A percentile compares a stretch with the other conserved stretches of the same genome.
Conservation (phyloP, 2,113 vertebrate genomes). For the Barbus barbus region DNA sequence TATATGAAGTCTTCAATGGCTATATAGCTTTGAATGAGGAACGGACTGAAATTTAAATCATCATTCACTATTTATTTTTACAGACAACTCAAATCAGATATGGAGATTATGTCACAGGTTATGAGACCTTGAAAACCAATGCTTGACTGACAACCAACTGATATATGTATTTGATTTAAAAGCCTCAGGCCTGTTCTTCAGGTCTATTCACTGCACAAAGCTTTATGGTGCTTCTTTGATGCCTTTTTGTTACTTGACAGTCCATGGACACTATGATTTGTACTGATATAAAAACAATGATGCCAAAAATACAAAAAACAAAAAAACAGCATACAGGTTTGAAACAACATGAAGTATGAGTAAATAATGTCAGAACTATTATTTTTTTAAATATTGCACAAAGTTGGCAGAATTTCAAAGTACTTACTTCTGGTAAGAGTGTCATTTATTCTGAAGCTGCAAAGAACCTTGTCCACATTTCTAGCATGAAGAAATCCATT, state of each 20-base stretch:
- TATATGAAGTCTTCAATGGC: too few relatives aligned
- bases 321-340: background rate
- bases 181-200: background rate
- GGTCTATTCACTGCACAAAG: background rate
- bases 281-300: background rate
- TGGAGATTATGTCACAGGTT: background rate
- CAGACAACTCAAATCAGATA: background rate
- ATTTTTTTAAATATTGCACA: background rate
- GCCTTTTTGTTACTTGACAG: background rate
- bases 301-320: too few relatives aligned
- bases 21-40: too few relatives aligned
- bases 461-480: constrained; percentile 91
- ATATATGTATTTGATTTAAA: background rate
- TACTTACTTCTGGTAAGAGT: constrained; percentile 90
- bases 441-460: constrained; percentile 96
- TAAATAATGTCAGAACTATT: background rate
- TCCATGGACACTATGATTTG: background rate
- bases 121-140: background rate
- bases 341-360: background rate
- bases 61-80: background rate
- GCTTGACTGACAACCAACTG: background rate
- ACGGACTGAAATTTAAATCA: too few relatives aligned
- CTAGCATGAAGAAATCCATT: constrained; percentile 93
- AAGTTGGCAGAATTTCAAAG: background rate
- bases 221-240: background rate